Evolutionary conservation across 2,797 vertebrate species (phyloP).

Genomic region (Etheostoma nigrum): DNA sequence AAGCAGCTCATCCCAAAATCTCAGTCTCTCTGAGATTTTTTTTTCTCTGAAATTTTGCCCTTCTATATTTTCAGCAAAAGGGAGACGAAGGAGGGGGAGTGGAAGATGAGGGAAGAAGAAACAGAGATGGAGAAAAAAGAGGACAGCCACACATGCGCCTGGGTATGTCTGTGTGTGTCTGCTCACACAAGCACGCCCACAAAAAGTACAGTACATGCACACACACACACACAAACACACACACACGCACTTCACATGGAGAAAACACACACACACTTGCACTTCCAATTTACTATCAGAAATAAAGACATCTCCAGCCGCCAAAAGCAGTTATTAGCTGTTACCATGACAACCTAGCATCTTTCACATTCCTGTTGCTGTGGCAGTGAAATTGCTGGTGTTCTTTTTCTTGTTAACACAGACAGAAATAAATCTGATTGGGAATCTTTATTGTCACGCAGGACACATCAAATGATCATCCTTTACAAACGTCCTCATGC

Average conservation of each 20-base stretch:
- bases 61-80: conserved; percentile 45
- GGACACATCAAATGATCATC: conserved; percentile 55
- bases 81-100: conserved; percentile 24
- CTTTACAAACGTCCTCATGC: conserved; percentile 15
- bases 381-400: conserved; percentile 66
- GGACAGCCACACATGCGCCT: conserved; percentile 56
- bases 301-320: conserved; percentile 78
- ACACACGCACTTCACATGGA: not conserved
- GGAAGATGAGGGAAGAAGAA: conserved; percentile 42
- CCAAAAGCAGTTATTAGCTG: conserved; percentile 81
- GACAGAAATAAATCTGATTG: conserved; percentile 79
- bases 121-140: conserved; percentile 51
- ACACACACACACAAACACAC: conserved; percentile 4
- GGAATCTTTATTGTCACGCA: conserved; percentile 57
- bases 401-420: conserved; percentile 73
- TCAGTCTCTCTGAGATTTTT: conserved; percentile 14
- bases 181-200: conserved; percentile 13
- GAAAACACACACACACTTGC: conserved; percentile 24
- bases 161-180: conserved; percentile 10
- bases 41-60: conserved; percentile 33
- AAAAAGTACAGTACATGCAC: conserved; percentile 14
- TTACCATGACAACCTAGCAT: conserved; percentile 85
- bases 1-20: conserved; percentile 52
- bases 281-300: conserved; percentile 70
- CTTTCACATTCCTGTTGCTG: conserved; percentile 70